Percentiles rank a stretch among this genome's conserved stretches.
Conservation (phyloP, 2,797 vertebrate species). For the Leuciscus waleckii region DNA sequence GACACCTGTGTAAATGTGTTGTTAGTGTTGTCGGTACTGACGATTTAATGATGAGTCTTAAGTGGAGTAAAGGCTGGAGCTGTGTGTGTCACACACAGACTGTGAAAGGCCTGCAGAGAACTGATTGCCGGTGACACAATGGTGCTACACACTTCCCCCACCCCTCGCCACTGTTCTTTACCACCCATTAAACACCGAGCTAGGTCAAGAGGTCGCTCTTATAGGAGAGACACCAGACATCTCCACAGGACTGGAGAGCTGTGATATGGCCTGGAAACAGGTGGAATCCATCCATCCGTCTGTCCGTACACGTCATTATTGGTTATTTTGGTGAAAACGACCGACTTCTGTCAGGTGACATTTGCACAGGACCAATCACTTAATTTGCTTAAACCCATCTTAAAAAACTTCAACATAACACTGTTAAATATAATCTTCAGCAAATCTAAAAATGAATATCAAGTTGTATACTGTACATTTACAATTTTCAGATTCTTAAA, state of each 20-base stretch:
- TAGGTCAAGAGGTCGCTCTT: slow-evolving; percentile 24
- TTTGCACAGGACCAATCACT: too few species aligned
- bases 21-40: background rate
- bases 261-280: slow-evolving; percentile 28
- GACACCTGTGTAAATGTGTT: slow-evolving; percentile 34
- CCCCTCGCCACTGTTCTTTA: slow-evolving; percentile 41
- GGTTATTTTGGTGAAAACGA: too few species aligned
- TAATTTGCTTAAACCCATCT: too few species aligned
- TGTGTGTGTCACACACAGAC: slow-evolving; percentile 11
- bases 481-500: background rate
- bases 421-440: background rate
- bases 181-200: slow-evolving; percentile 48
- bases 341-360: too few species aligned
- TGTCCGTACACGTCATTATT: too few species aligned
- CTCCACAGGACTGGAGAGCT: slow-evolving; percentile 2
- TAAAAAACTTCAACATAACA: background rate
- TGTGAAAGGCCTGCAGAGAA: slow-evolving; percentile 30
- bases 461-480: background rate
- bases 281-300: background rate
- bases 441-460: background rate
- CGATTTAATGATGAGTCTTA: slow-evolving; percentile 35
- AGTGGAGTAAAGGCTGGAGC: slow-evolving; percentile 16
- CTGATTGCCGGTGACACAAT: slow-evolving; percentile 59
- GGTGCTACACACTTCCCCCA: slow-evolving; percentile 58
- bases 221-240: slow-evolving; percentile 15